Evolutionary conservation across 2,888 invertebrate species (phyloP).

Genomic region (Drosophila ochracea): DNA sequence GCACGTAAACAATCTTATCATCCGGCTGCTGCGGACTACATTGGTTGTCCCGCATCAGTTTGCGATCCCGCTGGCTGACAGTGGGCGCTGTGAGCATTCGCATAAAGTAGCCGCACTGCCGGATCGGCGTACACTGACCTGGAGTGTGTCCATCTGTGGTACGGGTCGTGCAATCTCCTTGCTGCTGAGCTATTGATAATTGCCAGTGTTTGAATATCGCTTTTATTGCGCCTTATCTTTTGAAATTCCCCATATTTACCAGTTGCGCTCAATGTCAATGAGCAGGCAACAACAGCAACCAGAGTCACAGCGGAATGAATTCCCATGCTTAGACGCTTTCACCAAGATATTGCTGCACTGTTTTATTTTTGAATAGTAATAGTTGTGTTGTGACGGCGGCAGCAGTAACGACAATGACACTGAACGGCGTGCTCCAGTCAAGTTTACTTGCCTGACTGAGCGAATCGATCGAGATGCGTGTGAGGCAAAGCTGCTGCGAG

Average conservation of each 20-base stretch:
- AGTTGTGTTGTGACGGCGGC: neutral
- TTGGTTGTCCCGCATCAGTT: conserved; percentile 57
- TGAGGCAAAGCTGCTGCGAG: conserved; percentile 17
- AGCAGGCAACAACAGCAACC: conserved; percentile 26
- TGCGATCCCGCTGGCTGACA: conserved; percentile 44
- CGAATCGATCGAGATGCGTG: conserved; percentile 5
- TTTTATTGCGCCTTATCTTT: conserved; percentile 15
- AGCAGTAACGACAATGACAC: neutral
- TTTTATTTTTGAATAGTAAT: conserved; percentile 10
- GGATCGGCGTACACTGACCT: conserved; percentile 48
- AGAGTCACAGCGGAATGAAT: conserved; percentile 12
- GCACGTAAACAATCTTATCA: conserved; percentile 42
- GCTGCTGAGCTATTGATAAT: conserved; percentile 42
- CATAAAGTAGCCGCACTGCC: conserved; percentile 62
- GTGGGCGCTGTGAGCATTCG: conserved; percentile 29
- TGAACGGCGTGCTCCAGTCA: conserved; percentile 12
- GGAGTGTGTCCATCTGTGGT: conserved; percentile 20
- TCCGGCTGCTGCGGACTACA: conserved; percentile 29
- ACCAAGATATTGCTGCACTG: conserved; percentile 13
- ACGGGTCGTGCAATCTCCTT: conserved; percentile 41
- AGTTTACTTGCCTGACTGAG: conserved; percentile 34
- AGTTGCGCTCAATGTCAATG: conserved; percentile 51
- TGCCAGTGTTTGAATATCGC: conserved; percentile 27
- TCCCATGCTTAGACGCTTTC: conserved; percentile 38
- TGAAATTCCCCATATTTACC: conserved; percentile 42